Percentiles rank a stretch among this genome's conserved stretches.
phyloP scores from a whole-genome alignment of 92 coral and sea anemone species.

The Muricea muricata region DNA sequence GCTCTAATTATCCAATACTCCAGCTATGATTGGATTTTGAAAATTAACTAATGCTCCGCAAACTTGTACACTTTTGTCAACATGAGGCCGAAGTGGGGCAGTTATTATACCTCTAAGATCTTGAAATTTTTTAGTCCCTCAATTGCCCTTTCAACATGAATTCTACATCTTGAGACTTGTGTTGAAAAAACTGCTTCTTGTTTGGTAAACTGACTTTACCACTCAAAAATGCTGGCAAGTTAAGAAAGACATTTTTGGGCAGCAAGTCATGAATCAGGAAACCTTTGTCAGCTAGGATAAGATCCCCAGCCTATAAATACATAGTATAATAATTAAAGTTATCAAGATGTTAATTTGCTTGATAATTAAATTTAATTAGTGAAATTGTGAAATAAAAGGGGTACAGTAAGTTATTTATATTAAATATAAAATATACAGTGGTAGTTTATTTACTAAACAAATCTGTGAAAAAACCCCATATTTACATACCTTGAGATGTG shows the following conservation, averaged over 20 bases:
- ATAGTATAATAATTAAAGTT: no score
- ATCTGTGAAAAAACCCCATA: no score
- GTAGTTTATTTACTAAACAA: no score
- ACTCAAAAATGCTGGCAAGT: slow-evolving; percentile 66
- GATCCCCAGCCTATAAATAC: slow-evolving; percentile 56
- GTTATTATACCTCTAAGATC: slow-evolving; percentile 61
- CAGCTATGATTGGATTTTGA: slow-evolving; percentile 16
- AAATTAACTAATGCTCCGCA: slow-evolving; percentile 73
- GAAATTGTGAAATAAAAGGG: no score
- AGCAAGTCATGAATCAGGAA: slow-evolving; percentile 60
- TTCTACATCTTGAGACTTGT: slow-evolving; percentile 61
- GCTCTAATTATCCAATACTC: not conserved
- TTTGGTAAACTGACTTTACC: no score
- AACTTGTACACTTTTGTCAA: slow-evolving; percentile 56
- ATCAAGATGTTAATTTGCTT: no score
- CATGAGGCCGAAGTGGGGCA: slow-evolving; percentile 50
- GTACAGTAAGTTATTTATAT: no score
- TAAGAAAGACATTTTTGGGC: slow-evolving; percentile 53
- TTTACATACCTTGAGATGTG: slow-evolving; percentile 2
- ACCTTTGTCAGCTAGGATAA: slow-evolving; percentile 67
- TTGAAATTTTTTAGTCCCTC: slow-evolving; percentile 64
- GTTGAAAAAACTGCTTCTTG: slow-evolving; percentile 62
- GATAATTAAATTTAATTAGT: no score
- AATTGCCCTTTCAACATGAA: no score
- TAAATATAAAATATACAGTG: no score